A percentile compares a stretch with the other conserved stretches of the same genome.
Conservation (phyloP, 2,113 vertebrate genomes). For the Phasianus colchicus region DNA sequence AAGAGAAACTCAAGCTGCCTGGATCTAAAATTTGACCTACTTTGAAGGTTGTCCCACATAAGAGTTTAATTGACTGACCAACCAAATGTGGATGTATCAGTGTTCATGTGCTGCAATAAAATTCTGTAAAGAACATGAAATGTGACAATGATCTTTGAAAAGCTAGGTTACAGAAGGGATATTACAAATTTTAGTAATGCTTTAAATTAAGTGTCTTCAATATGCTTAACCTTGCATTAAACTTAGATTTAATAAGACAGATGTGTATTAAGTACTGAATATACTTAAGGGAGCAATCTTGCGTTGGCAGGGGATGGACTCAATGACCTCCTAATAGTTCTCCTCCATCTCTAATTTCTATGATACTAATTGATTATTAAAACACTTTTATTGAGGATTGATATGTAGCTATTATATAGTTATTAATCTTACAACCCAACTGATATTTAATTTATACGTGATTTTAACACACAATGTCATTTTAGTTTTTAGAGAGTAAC, state of each 20-base stretch:
- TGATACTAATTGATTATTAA: conserved; percentile 77
- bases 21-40: conserved; percentile 67
- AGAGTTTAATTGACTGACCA: conserved; percentile 68
- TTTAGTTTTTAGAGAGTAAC: conserved; percentile 54
- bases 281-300: conserved; percentile 64
- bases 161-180: conserved; percentile 70
- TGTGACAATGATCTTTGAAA: conserved; percentile 68
- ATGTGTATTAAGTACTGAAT: conserved; percentile 56
- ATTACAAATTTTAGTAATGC: conserved; percentile 70
- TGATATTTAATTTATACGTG: conserved; percentile 76
- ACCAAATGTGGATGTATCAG: conserved; percentile 53
- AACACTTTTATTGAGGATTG: conserved; percentile 74
- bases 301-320: conserved; percentile 67
- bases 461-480: conserved; percentile 62
- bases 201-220: conserved; percentile 78
- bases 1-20: conserved; percentile 51
- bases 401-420: conserved; percentile 71
- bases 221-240: conserved; percentile 71
- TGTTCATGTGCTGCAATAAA: conserved; percentile 52
- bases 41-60: conserved; percentile 68
- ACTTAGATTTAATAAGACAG: conserved; percentile 67
- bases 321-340: conserved; percentile 72
- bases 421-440: conserved; percentile 73
- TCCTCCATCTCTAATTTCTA: conserved; percentile 75
- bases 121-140: conserved; percentile 72